These are phyloP conservation scores for Chunga burmeisteri DNA, from an alignment of 2,113 vertebrate genomes.

Conservation along the genomic window DNA sequence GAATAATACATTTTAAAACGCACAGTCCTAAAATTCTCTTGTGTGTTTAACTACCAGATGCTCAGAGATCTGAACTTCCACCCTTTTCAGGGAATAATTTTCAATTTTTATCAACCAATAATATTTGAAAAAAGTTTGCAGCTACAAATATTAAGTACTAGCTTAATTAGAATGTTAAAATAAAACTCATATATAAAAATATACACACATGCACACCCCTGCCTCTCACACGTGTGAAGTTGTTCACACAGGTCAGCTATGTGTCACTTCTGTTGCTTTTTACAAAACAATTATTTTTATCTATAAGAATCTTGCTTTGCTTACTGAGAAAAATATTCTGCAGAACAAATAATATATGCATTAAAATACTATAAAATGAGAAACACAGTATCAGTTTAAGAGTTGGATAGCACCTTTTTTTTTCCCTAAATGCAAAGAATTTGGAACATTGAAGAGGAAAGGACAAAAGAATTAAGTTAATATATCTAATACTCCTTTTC, in stretches of 20 bases:
- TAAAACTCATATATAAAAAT: background rate
- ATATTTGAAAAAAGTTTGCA: background rate
- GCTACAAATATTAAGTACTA: background rate
- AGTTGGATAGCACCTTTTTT: background rate
- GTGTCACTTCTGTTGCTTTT: background rate
- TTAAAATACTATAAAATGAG: background rate
- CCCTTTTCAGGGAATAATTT: background rate
- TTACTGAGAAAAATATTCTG: background rate
- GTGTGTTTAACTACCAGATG: background rate
- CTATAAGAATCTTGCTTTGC: background rate
- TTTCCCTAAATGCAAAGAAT: background rate
- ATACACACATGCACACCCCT: background rate
- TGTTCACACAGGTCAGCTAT: background rate
- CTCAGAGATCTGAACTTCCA: background rate
- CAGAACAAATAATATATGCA: background rate
- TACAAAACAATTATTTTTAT: background rate
- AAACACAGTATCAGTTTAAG: background rate
- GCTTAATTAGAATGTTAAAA: background rate
- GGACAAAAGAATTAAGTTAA: constrained; percentile 17
- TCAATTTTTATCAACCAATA: background rate
- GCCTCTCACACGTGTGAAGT: background rate
- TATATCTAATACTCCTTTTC: background rate
- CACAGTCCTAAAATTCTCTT: background rate
- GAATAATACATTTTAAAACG: background rate
- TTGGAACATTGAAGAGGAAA: background rate